Conservation (phyloP, 2,888 invertebrate species). For the Aricia artaxerxes region DNA sequence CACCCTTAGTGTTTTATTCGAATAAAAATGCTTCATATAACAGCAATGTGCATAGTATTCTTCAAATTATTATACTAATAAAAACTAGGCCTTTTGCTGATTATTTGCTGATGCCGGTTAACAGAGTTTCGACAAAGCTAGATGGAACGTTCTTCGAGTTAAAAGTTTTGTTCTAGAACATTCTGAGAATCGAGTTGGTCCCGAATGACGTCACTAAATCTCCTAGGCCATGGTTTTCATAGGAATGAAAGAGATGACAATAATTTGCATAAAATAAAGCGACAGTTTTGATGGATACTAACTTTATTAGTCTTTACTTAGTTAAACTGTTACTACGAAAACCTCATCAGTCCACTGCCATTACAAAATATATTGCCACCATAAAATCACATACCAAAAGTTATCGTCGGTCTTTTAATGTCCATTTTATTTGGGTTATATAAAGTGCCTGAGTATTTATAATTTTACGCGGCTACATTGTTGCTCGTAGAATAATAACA, state of each 20-base stretch:
- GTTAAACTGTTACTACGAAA: conserved; percentile 12
- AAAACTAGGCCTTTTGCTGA: too few relatives aligned
- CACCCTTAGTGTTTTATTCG: too few relatives aligned
- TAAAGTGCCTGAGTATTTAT: conserved; percentile 28
- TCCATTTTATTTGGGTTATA: conserved; percentile 26
- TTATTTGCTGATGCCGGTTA: too few relatives aligned
- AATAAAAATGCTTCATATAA: too few relatives aligned
- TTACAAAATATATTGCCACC: conserved; percentile 20
- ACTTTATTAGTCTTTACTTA: background rate
- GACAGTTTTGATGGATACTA: background rate
- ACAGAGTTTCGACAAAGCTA: too few relatives aligned
- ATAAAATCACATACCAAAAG: conserved; percentile 13
- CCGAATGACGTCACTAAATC: background rate
- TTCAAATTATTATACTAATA: too few relatives aligned
- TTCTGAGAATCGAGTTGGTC: too few relatives aligned
- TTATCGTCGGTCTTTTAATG: conserved; percentile 23
- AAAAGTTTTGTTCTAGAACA: too few relatives aligned
- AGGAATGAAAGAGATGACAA: too few relatives aligned
- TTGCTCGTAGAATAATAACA: conserved; percentile 5
- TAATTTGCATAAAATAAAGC: background rate
- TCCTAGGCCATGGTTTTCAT: too few relatives aligned
- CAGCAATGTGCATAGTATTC: too few relatives aligned
- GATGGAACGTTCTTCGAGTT: too few relatives aligned
- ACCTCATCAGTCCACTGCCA: background rate
- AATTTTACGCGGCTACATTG: background rate